These are phyloP conservation scores for Polyommatus iphigenia DNA, from an alignment of 2,888 invertebrate genomes.

Conservation along the genomic window DNA sequence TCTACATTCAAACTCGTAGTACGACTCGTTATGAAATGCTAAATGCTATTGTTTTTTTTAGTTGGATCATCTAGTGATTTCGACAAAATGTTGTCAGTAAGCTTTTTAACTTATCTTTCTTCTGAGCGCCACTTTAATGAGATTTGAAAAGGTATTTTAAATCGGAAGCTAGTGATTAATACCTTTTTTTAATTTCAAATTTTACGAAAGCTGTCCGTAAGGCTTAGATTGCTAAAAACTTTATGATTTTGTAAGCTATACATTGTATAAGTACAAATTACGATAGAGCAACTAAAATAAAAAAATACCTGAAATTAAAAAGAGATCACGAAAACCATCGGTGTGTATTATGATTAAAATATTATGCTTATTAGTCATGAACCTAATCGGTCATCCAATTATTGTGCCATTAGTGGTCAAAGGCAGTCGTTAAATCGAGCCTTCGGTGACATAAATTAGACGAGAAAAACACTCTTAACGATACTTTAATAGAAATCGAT, in stretches of 20 bases:
- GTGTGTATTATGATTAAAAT: conserved; percentile 5
- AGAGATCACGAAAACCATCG: neutral
- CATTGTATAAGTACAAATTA: neutral
- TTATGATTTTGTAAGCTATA: too few relatives aligned
- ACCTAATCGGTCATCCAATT: conserved; percentile 23
- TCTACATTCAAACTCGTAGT: neutral
- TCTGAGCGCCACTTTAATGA: too few relatives aligned
- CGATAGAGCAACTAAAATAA: neutral
- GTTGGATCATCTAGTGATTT: neutral
- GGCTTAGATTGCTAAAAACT: too few relatives aligned
- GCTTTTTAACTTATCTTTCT: too few relatives aligned
- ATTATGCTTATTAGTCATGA: conserved; percentile 26
- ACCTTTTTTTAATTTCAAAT: too few relatives aligned
- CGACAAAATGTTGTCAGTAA: too few relatives aligned
- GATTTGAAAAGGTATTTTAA: too few relatives aligned
- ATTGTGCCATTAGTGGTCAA: conserved; percentile 24
- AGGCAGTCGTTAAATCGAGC: conserved; percentile 24
- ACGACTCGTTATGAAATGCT: neutral
- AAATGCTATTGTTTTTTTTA: neutral
- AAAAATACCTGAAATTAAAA: neutral
- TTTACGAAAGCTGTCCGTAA: too few relatives aligned
- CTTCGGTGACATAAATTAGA: conserved; percentile 29
- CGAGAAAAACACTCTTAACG: conserved; percentile 19
- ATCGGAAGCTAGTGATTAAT: too few relatives aligned
- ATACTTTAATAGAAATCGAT: conserved; percentile 10